These are phyloP conservation scores for Osmerus eperlanus DNA, from an alignment of 2,113 vertebrate species.

Conservation along the genomic window DNA sequence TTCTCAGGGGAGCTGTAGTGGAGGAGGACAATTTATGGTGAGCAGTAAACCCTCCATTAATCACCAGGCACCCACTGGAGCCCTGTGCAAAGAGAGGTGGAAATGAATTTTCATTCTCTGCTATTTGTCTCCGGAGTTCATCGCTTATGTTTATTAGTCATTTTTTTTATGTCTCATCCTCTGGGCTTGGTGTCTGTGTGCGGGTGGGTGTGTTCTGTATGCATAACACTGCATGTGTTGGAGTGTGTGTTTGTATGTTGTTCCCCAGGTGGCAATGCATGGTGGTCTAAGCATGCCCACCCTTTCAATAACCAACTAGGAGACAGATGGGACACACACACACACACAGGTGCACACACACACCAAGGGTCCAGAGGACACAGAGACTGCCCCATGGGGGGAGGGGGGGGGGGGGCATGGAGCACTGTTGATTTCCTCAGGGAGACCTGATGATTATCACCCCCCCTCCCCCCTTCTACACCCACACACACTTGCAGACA, in stretches of 20 bases:
- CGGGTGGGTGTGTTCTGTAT: constrained; percentile 3
- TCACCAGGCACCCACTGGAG: constrained; percentile 81
- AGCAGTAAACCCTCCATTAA: constrained; percentile 88
- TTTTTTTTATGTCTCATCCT: constrained; percentile 78
- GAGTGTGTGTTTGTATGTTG: constrained; percentile 11
- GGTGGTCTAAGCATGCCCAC: constrained; percentile 55
- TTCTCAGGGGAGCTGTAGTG: constrained; percentile 66
- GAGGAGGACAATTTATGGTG: constrained; percentile 85
- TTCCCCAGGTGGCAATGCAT: too few relatives aligned
- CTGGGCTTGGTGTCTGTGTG: constrained; percentile 34
- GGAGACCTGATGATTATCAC: constrained; percentile 76
- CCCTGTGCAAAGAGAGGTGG: constrained; percentile 85
- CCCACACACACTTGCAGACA: background rate
- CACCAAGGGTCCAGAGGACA: constrained; percentile 69
- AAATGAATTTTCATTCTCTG: constrained; percentile 92
- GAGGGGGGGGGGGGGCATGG: constrained; percentile 67
- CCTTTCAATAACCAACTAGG: constrained; percentile 65
- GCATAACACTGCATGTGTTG: too few relatives aligned
- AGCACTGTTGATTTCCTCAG: constrained; percentile 94
- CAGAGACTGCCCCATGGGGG: constrained; percentile 76
- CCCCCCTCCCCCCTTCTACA: constrained; percentile 22
- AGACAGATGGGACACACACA: constrained; percentile 59
- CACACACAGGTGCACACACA: constrained; percentile 26
- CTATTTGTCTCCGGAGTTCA: constrained; percentile 84
- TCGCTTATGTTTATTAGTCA: constrained; percentile 88